A percentile compares a stretch with the other conserved stretches of the same genome.
Evolutionary conservation across 92 coral and sea anemone species (phyloP).

Genomic region (Chrysogorgia sp.): DNA sequence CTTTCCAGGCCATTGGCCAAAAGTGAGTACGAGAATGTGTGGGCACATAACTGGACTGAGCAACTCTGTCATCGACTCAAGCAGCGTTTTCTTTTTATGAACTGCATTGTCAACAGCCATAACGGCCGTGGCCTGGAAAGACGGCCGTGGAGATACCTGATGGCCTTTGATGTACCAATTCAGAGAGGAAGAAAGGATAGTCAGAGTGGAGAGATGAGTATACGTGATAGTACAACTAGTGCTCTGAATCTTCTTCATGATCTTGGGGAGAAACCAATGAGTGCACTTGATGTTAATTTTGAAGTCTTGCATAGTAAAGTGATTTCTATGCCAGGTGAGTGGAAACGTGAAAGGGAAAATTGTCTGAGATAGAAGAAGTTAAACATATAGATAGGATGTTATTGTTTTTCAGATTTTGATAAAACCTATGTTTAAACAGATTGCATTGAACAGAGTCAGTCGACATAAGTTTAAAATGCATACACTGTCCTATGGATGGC

Average conservation of each 20-base stretch:
- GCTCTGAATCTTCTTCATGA: slow-evolving; percentile 33
- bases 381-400: too few relatives aligned
- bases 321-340: slow-evolving; percentile 87
- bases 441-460: too few relatives aligned
- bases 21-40: slow-evolving; percentile 74
- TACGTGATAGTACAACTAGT: slow-evolving; percentile 24
- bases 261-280: slow-evolving; percentile 70
- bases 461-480: too few relatives aligned
- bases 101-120: slow-evolving; percentile 80
- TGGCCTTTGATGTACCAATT: slow-evolving; percentile 53
- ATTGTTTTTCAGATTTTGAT: too few relatives aligned
- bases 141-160: slow-evolving; percentile 94
- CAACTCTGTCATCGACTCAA: slow-evolving; percentile 74
- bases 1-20: slow-evolving; percentile 77
- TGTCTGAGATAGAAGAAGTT: too few relatives aligned
- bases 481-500: too few relatives aligned
- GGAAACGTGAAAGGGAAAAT: too few relatives aligned
- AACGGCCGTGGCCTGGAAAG: slow-evolving; percentile 73
- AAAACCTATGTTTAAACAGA: too few relatives aligned
- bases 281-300: slow-evolving; percentile 88
- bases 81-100: slow-evolving; percentile 87
- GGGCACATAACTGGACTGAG: slow-evolving; percentile 88
- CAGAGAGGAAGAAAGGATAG: neutral
- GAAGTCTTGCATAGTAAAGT: slow-evolving; percentile 94
- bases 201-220: slow-evolving; percentile 6